Evolutionary conservation across 2,888 invertebrate genomes (phyloP), one percentile per base, ranked within the genome.

Genomic region (Heliconius ismenius): DNA sequence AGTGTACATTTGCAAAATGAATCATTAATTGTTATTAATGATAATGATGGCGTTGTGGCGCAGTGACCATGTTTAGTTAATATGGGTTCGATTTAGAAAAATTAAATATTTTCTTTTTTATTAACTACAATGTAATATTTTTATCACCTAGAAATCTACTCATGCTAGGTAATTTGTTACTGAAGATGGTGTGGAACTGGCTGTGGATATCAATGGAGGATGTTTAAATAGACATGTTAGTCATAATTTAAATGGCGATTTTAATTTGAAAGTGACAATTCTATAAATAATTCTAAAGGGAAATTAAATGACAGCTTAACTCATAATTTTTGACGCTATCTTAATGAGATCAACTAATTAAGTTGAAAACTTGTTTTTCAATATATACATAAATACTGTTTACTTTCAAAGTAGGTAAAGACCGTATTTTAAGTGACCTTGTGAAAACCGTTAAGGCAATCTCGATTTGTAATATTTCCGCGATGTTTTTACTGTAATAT

Each of bases 401-500:
- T 32, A 58, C n/a, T 15, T 70, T 32, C 72, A 78, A 68, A 68
- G 54, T 39, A 62, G 54, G 32, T 68, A 75, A 70, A 54, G 3
- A 18, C 18, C 49, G 49, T 18, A 49, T 75, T 73, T 75, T 75
- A 76, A 77, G 28, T 76, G 58, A 39, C 39, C 49, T 49, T 67
- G 21, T 15, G n/a, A 36, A 58, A 54, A 72, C 67, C 75, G 78
- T 72, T 77, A 63, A 32, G 75, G 73, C 63, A 36, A 76, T 76
- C 78, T 78, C 63, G 73, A 73, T 73, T 76, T 73, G 64, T 75
- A 75, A 65, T 73, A 73, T 72, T 72, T 76, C 78, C 73, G 68
- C 15, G 21, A 32, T 60, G 18, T 63, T 64, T 32, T 64, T 76
- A 76, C 43, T 63, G 76, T 73, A 78, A 76, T 64, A 63, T 68